Percentiles rank a stretch among this genome's conserved stretches.
phyloP scores from a whole-genome alignment of 2,888 invertebrate species.

The Griposia aprilina region DNA sequence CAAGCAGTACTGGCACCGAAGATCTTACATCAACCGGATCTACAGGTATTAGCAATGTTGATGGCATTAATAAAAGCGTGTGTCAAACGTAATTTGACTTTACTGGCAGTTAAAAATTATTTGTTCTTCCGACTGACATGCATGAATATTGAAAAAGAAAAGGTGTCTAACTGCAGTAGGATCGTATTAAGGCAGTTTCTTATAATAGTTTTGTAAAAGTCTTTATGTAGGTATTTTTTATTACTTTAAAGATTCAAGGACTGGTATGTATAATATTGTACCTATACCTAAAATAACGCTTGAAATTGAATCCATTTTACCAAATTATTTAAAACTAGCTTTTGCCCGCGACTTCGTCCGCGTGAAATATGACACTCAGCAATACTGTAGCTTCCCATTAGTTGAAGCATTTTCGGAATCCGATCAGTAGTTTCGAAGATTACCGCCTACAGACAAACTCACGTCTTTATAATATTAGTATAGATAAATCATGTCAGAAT shows the following conservation, averaged over 20 bases:
- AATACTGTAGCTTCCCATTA: neutral
- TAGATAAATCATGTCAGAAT: too few species aligned
- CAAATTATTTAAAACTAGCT: neutral
- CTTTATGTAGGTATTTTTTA: neutral
- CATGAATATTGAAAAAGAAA: neutral
- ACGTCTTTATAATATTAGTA: neutral
- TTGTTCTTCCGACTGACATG: neutral
- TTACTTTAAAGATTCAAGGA: conserved; percentile 10
- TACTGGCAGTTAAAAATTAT: neutral
- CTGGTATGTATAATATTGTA: conserved; percentile 5
- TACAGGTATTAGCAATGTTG: conserved; percentile 25
- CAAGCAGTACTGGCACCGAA: conserved; percentile 40
- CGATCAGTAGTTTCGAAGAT: neutral
- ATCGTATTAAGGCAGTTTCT: neutral
- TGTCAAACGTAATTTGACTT: neutral
- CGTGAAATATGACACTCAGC: neutral
- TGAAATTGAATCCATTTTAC: neutral
- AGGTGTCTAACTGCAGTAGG: too few species aligned
- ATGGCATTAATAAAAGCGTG: neutral
- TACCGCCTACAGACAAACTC: neutral
- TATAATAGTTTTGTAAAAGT: neutral
- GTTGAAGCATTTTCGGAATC: neutral
- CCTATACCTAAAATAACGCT: neutral
- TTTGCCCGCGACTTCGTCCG: neutral
- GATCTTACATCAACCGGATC: conserved; percentile 21